phyloP scores from a whole-genome alignment of 2,113 vertebrate species.

The Crotophaga sulcirostris region DNA sequence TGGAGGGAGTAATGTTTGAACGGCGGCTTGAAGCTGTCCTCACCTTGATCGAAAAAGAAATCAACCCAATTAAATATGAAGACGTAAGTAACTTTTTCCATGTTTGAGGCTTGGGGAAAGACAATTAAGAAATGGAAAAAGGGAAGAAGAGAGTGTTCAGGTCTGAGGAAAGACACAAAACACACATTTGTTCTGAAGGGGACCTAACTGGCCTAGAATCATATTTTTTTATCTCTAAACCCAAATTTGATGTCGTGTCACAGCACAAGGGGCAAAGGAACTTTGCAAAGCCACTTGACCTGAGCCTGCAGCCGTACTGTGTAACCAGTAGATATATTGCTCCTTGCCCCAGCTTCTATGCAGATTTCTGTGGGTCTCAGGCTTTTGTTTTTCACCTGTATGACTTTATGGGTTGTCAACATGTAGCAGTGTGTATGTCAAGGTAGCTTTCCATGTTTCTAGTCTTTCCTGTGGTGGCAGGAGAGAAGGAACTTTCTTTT shows the following conservation, averaged over 20 bases:
- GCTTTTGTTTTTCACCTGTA: not conserved
- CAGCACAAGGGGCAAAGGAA: not conserved
- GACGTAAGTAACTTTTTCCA: constrained; percentile 77
- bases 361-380: not conserved
- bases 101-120: not conserved
- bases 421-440: not conserved
- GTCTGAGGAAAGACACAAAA: not conserved
- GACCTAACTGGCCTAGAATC: not conserved
- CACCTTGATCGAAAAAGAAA: constrained; percentile 84
- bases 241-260: not conserved
- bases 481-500: not conserved
- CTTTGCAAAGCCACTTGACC: not conserved
- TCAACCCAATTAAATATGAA: constrained; percentile 82
- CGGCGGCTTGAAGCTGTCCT: constrained; percentile 82
- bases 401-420: not conserved
- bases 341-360: not conserved
- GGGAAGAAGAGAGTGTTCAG: not conserved
- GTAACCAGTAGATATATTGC: not conserved
- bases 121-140: not conserved
- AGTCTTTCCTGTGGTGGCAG: not conserved
- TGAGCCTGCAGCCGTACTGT: not conserved
- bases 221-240: not conserved
- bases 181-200: not conserved
- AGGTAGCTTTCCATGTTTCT: not conserved
- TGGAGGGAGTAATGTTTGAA: constrained; percentile 84